A percentile compares a stretch with the other conserved stretches of the same genome.
These are phyloP conservation scores for Verasper variegatus DNA, from an alignment of 2,113 vertebrate genomes.

Conservation along the genomic window DNA sequence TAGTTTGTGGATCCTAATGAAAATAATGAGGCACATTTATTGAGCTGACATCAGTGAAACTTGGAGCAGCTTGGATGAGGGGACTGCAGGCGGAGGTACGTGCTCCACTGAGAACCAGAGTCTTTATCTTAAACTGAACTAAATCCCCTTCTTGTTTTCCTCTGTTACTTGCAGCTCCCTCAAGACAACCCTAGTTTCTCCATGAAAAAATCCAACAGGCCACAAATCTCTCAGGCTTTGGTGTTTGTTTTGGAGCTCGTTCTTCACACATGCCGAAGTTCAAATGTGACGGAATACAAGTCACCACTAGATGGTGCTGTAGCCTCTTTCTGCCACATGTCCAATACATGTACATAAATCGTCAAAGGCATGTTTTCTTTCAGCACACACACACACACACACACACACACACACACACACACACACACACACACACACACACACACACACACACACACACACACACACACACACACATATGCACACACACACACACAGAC, in stretches of 20 bases:
- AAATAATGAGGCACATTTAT: too few relatives aligned
- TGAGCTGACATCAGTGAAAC: too few relatives aligned
- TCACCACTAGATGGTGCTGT: slow-evolving; percentile 60
- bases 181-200: too few relatives aligned
- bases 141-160: too few relatives aligned
- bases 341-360: not conserved
- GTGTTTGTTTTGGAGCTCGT: not conserved
- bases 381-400: not conserved
- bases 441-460: not conserved
- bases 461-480: not conserved
- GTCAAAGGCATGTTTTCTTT: not conserved
- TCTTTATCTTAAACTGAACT: too few relatives aligned
- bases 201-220: too few relatives aligned
- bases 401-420: not conserved
- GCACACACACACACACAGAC: not conserved
- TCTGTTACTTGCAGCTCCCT: too few relatives aligned
- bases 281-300: not conserved
- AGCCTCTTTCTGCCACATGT: slow-evolving; percentile 15
- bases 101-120: too few relatives aligned
- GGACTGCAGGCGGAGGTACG: too few relatives aligned
- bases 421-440: not conserved
- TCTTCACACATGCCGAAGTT: not conserved
- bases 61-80: too few relatives aligned
- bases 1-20: too few relatives aligned
- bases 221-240: not conserved